phyloP scores from a whole-genome alignment of 2,797 vertebrate genomes.

The Eupleurogrammus muticus region DNA sequence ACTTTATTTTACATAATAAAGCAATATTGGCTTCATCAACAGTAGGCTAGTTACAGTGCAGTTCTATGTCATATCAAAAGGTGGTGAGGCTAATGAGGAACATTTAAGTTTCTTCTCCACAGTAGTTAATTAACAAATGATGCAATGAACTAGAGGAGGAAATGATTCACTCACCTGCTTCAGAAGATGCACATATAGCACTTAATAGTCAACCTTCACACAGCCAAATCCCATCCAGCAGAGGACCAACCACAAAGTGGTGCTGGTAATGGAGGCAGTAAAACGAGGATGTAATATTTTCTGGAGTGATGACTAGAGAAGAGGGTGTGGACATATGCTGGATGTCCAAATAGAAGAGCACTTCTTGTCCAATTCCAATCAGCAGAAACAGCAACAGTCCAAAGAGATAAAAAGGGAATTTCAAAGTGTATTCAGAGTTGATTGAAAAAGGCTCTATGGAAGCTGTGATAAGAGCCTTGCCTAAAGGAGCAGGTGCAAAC shows the following conservation, averaged over 20 bases:
- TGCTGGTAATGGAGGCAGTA: slow-evolving; percentile 48
- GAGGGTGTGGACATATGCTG: slow-evolving; percentile 35
- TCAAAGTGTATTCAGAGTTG: slow-evolving; percentile 39
- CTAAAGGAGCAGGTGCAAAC: slow-evolving; percentile 70
- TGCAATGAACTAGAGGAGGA: slow-evolving; percentile 4
- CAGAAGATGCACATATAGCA: slow-evolving; percentile 80
- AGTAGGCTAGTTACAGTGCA: not conserved
- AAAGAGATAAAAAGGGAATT: slow-evolving; percentile 26
- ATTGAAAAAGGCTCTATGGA: slow-evolving; percentile 40
- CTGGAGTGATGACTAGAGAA: slow-evolving; percentile 2
- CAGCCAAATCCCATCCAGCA: slow-evolving; percentile 78
- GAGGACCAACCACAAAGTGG: slow-evolving; percentile 76
- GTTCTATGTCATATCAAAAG: not conserved
- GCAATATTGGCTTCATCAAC: not conserved
- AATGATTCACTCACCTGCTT: slow-evolving; percentile 80
- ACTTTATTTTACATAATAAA: not conserved
- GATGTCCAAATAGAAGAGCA: slow-evolving; percentile 47
- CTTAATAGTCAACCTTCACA: slow-evolving; percentile 74
- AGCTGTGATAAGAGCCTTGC: slow-evolving; percentile 57
- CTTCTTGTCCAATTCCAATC: slow-evolving; percentile 46
- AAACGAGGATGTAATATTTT: slow-evolving; percentile 30
- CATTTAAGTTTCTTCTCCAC: not conserved
- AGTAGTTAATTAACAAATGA: not conserved
- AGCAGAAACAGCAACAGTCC: slow-evolving; percentile 49
- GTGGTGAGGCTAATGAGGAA: not conserved